phyloP scores from a whole-genome alignment of 1,140 invertebrate species.

The Ladona fulva region DNA sequence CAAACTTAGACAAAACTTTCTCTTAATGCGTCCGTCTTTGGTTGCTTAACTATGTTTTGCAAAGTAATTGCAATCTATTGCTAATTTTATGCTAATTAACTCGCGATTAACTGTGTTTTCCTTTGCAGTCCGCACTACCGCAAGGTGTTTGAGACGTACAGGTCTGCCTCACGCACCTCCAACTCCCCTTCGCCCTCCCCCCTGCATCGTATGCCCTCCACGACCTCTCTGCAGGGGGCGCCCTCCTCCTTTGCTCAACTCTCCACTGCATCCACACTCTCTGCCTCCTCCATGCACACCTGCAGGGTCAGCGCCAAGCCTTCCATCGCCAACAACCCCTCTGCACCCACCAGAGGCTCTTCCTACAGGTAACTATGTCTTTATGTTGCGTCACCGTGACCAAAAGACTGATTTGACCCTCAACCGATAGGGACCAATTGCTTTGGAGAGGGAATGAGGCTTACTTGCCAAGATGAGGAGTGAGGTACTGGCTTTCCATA shows the following conservation, averaged over 20 bases:
- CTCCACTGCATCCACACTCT: background rate
- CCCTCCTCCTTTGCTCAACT: constrained; percentile 12
- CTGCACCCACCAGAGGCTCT: background rate
- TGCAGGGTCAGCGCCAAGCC: background rate
- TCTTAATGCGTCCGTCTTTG: no score
- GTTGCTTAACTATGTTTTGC: no score
- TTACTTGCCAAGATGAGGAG: no score
- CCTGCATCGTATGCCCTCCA: background rate
- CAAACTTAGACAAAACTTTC: no score
- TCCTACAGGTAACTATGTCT: background rate
- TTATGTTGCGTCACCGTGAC: no score
- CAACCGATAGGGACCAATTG: no score
- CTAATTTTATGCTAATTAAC: no score
- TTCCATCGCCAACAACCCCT: background rate
- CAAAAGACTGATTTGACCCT: no score
- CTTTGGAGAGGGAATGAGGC: no score
- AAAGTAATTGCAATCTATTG: no score
- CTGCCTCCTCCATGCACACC: background rate
- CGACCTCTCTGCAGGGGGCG: background rate
- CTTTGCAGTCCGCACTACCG: constrained; percentile 57
- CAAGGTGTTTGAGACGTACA: constrained; percentile 74
- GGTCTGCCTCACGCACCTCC: constrained; percentile 54
- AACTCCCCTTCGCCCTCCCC: background rate
- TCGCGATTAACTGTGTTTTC: constrained; percentile 13
- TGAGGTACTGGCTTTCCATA: no score